Evolutionary conservation across 2,888 invertebrate genomes (phyloP).

Genomic region (Anthrax anthrax): DNA sequence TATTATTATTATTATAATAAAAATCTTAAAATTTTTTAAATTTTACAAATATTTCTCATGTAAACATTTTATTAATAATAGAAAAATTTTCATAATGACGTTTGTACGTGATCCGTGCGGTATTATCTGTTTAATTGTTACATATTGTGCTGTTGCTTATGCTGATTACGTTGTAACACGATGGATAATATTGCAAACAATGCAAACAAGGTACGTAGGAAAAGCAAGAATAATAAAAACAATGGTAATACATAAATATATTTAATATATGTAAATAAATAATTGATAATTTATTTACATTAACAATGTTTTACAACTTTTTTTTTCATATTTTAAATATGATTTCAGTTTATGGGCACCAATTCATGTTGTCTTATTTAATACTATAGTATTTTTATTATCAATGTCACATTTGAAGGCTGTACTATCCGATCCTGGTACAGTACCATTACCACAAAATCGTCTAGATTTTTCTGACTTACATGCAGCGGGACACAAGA

Average conservation of each 20-base stretch:
- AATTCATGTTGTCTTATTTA: constrained; percentile 64
- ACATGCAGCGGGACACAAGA: constrained; percentile 42
- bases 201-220: constrained; percentile 56
- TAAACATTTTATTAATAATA: neutral
- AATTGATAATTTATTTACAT: too few relatives aligned
- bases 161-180: constrained; percentile 76
- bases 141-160: constrained; percentile 66
- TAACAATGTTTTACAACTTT: neutral
- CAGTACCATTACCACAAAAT: constrained; percentile 60
- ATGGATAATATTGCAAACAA: constrained; percentile 69
- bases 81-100: constrained; percentile 32
- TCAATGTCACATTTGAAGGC: constrained; percentile 68
- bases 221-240: neutral
- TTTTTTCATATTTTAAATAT: too few relatives aligned
- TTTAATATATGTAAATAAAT: neutral
- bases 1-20: too few relatives aligned
- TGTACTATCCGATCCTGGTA: constrained; percentile 79
- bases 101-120: constrained; percentile 75
- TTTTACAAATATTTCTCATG: neutral
- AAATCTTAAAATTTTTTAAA: neutral
- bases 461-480: constrained; percentile 69
- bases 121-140: constrained; percentile 62
- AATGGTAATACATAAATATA: neutral
- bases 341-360: constrained; percentile 64
- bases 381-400: constrained; percentile 59